phyloP scores from a whole-genome alignment of 2,113 vertebrate species.

The Neotoma lepida region DNA sequence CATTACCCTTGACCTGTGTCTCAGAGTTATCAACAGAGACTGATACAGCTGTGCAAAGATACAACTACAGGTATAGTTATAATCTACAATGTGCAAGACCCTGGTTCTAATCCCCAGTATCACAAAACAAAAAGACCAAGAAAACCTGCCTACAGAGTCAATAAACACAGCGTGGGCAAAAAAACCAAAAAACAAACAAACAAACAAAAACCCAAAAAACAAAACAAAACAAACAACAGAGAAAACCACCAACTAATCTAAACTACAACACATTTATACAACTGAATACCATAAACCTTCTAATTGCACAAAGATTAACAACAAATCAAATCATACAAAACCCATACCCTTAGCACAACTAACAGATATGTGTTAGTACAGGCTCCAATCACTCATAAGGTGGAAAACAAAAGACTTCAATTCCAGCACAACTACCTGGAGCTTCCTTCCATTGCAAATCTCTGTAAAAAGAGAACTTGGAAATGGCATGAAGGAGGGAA shows the following conservation, averaged over 20 bases:
- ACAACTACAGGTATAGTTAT: background rate
- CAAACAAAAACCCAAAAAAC: too few species aligned
- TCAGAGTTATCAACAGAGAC: background rate
- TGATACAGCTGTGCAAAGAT: background rate
- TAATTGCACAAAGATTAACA: slow-evolving; percentile 33
- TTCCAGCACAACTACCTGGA: background rate
- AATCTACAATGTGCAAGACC: background rate
- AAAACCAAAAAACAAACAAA: too few species aligned
- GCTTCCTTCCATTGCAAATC: background rate
- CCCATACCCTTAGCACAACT: background rate
- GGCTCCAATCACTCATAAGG: background rate
- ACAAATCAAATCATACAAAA: slow-evolving; percentile 13
- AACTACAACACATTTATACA: background rate
- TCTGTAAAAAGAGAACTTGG: slow-evolving; percentile 1
- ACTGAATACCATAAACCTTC: background rate
- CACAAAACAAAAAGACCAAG: background rate
- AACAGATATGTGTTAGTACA: background rate
- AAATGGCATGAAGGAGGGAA: background rate
- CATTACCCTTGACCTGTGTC: background rate
- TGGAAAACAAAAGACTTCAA: background rate
- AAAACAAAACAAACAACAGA: too few species aligned
- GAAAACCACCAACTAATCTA: background rate
- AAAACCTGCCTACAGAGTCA: background rate
- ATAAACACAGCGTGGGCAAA: background rate
- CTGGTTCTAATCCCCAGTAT: background rate